Percentiles rank a stretch among this genome's conserved stretches.
Conservation (phyloP, 2,888 invertebrate genomes). For the Ligdia adustata region DNA sequence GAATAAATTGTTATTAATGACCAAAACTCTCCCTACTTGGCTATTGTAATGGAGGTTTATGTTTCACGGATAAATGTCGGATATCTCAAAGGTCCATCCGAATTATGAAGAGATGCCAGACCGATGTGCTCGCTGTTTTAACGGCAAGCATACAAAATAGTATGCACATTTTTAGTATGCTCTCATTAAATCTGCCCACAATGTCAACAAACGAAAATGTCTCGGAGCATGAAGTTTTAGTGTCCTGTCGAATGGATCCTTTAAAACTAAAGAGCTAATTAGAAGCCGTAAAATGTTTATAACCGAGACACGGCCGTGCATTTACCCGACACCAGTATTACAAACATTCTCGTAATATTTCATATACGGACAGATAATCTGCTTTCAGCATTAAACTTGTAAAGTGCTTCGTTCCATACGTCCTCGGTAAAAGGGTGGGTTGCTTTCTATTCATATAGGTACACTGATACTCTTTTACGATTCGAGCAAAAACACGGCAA, state of each 20-base stretch:
- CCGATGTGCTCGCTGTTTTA: constrained; percentile 20
- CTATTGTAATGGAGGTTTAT: constrained; percentile 66
- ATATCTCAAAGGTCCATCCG: constrained; percentile 46
- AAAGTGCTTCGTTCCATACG: constrained; percentile 71
- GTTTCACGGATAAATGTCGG: constrained; percentile 68
- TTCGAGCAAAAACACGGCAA: constrained; percentile 77
- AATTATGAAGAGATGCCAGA: constrained; percentile 44
- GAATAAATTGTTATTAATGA: constrained; percentile 84
- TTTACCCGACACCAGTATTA: constrained; percentile 23
- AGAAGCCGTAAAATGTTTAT: constrained; percentile 28
- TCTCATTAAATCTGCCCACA: constrained; percentile 22
- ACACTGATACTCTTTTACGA: constrained; percentile 79
- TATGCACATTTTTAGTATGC: neutral
- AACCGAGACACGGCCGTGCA: constrained; percentile 22
- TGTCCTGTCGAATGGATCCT: constrained; percentile 15
- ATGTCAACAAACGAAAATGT: constrained; percentile 31
- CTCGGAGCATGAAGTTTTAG: constrained; percentile 15
- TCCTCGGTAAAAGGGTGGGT: constrained; percentile 71
- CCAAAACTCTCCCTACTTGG: constrained; percentile 71
- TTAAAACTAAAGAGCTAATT: constrained; percentile 24
- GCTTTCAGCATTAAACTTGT: constrained; percentile 70
- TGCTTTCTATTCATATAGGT: constrained; percentile 73
- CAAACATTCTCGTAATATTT: constrained; percentile 32
- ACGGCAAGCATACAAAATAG: neutral
- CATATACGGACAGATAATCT: constrained; percentile 62